Conservation (phyloP, 2,113 vertebrate species). For the Lota lota region DNA sequence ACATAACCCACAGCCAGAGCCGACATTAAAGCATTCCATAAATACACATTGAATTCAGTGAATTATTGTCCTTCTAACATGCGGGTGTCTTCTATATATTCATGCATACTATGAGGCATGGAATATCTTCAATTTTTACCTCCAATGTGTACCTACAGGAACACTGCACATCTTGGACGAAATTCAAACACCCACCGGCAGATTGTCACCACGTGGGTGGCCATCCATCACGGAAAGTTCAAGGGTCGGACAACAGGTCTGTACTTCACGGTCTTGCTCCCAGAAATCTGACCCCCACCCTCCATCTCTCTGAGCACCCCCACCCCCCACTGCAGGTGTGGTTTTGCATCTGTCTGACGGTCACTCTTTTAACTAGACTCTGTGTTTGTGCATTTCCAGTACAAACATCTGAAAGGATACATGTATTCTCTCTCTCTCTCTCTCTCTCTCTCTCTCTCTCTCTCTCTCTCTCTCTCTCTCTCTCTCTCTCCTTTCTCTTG, state of each 20-base stretch:
- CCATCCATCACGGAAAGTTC: constrained; percentile 64
- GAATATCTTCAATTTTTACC: too few relatives aligned
- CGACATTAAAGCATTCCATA: too few relatives aligned
- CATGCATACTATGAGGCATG: too few relatives aligned
- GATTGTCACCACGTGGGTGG: constrained; percentile 39
- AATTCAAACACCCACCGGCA: constrained; percentile 23
- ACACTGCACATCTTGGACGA: constrained; percentile 35
- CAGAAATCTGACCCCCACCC: constrained; percentile 46
- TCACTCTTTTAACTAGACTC: constrained; percentile 37
- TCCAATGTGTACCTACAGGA: constrained; percentile 27
- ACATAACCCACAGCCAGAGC: too few relatives aligned
- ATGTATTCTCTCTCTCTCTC: too few relatives aligned
- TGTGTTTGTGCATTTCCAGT: background rate
- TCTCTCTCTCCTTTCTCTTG: too few relatives aligned
- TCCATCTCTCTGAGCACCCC: constrained; percentile 31
- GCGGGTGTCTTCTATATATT: too few relatives aligned
- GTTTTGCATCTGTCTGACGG: constrained; percentile 42
- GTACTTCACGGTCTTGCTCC: constrained; percentile 53
- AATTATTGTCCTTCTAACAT: too few relatives aligned
- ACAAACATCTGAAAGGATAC: background rate
- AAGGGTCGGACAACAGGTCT: constrained; percentile 55
- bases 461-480: too few relatives aligned
- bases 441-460: too few relatives aligned
- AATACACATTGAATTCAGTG: too few relatives aligned
- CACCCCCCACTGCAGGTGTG: constrained; percentile 40